A percentile compares a stretch with the other conserved stretches of the same genome.
phyloP scores from a whole-genome alignment of 2,113 vertebrate species.

The Illadopsis cleaveri region DNA sequence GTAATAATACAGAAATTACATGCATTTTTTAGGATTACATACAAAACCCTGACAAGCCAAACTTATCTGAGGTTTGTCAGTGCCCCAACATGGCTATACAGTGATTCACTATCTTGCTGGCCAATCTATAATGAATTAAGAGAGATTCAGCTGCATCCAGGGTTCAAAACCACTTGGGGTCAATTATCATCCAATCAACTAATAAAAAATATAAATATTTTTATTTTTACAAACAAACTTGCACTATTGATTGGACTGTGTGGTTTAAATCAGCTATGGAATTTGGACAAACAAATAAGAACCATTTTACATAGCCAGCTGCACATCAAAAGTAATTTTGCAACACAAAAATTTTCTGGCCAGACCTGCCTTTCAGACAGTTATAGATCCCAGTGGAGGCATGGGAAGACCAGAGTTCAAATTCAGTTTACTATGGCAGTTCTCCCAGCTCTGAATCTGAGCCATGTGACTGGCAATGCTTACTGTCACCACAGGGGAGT shows the following conservation, averaged over 20 bases:
- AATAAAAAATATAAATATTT: neutral
- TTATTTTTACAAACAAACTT: neutral
- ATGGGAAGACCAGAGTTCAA: constrained; percentile 69
- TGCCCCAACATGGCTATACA: neutral
- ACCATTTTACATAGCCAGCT: constrained; percentile 48
- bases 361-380: constrained; percentile 65
- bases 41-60: neutral
- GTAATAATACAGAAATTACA: neutral
- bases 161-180: neutral
- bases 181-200: constrained; percentile 17
- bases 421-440: constrained; percentile 70
- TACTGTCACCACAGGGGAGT: constrained; percentile 69
- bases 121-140: neutral
- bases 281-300: constrained; percentile 53
- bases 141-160: neutral
- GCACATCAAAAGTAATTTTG: constrained; percentile 66
- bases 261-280: constrained; percentile 39
- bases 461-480: constrained; percentile 69
- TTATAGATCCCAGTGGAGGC: constrained; percentile 68
- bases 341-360: constrained; percentile 64
- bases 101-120: neutral
- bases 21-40: neutral
- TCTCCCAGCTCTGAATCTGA: constrained; percentile 68
- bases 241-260: constrained; percentile 7
- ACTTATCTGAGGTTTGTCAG: neutral